phyloP scores from a whole-genome alignment of 2,888 invertebrate genomes.

The Nemapogon koenigi region DNA sequence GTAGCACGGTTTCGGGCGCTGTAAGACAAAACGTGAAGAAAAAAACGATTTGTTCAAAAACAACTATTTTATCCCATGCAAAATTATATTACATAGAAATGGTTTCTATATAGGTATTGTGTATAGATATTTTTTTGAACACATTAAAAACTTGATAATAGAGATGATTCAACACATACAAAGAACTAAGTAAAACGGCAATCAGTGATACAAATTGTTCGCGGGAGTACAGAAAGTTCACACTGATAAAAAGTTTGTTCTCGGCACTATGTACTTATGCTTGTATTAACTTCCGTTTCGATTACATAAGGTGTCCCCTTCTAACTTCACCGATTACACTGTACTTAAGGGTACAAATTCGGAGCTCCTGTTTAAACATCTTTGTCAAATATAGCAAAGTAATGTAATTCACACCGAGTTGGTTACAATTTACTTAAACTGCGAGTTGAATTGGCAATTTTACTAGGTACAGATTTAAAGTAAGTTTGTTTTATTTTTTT shows the following conservation, averaged over 20 bases:
- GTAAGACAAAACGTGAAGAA: no score
- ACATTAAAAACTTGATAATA: no score
- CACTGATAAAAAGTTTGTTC: constrained; percentile 47
- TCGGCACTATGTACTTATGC: constrained; percentile 22
- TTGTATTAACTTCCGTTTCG: constrained; percentile 24
- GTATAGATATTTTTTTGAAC: no score
- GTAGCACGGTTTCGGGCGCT: no score
- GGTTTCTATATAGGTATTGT: no score
- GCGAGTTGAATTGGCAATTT: no score
- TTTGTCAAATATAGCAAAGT: constrained; percentile 35
- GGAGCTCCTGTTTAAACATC: constrained; percentile 44
- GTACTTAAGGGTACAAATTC: constrained; percentile 45
- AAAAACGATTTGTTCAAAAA: no score
- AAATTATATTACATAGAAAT: no score
- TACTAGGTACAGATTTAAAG: no score
- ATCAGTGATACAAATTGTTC: not conserved
- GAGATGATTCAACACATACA: not conserved
- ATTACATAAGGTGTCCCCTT: constrained; percentile 36
- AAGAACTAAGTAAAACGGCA: not conserved
- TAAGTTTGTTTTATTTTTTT: no score
- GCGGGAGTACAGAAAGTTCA: constrained; percentile 24
- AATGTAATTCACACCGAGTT: constrained; percentile 17
- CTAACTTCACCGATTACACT: constrained; percentile 44
- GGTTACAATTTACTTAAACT: no score
- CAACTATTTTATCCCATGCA: no score